phyloP scores from a whole-genome alignment of 2,888 invertebrate genomes.

The Hoplodrina ambigua region DNA sequence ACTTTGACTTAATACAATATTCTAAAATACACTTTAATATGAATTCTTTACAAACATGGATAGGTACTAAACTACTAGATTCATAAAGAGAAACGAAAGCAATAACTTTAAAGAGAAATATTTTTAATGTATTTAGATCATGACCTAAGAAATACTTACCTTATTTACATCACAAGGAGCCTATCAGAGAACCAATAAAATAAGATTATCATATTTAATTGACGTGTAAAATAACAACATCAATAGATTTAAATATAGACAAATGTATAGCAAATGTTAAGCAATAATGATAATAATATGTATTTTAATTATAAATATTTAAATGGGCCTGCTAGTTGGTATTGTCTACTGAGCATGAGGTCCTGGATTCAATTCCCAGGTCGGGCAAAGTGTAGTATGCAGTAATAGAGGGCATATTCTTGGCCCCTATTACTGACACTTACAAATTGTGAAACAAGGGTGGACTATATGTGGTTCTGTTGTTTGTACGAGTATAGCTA shows the following conservation, averaged over 20 bases:
- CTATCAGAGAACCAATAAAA: slow-evolving; percentile 6
- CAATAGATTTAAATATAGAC: slow-evolving; percentile 4
- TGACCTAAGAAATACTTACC: slow-evolving; percentile 3
- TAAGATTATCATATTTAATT: slow-evolving; percentile 2
- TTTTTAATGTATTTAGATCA: background rate
- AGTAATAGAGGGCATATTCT: background rate
- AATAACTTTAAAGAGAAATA: slow-evolving; percentile 12
- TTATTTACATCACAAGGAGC: slow-evolving; percentile 6
- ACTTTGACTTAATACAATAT: slow-evolving; percentile 33
- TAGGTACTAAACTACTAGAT: background rate
- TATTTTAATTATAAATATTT: slow-evolving; percentile 17
- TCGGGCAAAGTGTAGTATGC: background rate
- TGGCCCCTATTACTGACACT: background rate
- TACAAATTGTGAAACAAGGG: background rate
- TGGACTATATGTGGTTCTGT: background rate
- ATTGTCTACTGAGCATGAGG: background rate
- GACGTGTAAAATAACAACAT: slow-evolving; percentile 1
- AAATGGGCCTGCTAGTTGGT: background rate
- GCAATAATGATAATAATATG: background rate
- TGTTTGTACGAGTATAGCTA: background rate
- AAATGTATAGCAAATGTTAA: slow-evolving; percentile 10
- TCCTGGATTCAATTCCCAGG: background rate
- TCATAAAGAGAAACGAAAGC: background rate
- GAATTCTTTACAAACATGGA: background rate
- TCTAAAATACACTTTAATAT: slow-evolving; percentile 16